Percentiles rank a stretch among this genome's conserved stretches.
These are phyloP conservation scores for Chironex yamaguchii DNA, from an alignment of 30 jellyfish, hydroid and myxozoan species.

Conservation along the genomic window DNA sequence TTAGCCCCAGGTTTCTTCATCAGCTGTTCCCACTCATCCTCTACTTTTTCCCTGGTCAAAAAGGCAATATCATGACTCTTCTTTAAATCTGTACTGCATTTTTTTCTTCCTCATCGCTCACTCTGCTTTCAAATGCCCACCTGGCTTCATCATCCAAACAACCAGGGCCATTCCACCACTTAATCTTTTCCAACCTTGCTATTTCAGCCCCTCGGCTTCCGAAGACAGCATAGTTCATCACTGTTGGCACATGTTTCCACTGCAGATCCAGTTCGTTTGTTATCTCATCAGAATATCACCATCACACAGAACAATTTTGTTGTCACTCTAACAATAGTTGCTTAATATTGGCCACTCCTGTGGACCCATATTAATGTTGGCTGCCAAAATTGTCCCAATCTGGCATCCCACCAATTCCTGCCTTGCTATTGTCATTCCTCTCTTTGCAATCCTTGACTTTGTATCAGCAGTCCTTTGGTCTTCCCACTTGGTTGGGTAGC, in stretches of 20 bases:
- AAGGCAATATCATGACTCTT: no score
- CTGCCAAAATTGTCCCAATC: conserved; percentile 59
- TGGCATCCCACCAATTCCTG: conserved; percentile 59
- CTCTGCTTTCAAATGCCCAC: conserved; percentile 35
- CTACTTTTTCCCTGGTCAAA: no score
- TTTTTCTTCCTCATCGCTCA: neutral
- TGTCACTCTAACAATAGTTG: conserved; percentile 53
- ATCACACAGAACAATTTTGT: conserved; percentile 19
- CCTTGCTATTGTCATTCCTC: conserved; percentile 56
- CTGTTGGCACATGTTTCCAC: conserved; percentile 4
- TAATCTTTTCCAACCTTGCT: conserved; percentile 19
- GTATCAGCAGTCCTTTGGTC: conserved; percentile 37
- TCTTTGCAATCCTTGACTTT: conserved; percentile 52
- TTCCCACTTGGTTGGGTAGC: conserved; percentile 23
- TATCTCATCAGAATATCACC: neutral
- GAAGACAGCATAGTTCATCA: neutral
- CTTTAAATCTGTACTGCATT: neutral
- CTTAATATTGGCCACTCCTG: conserved; percentile 37
- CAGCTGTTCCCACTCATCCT: no score
- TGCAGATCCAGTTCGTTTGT: conserved; percentile 11
- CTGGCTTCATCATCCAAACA: conserved; percentile 29
- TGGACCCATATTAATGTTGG: conserved; percentile 25
- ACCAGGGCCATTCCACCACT: conserved; percentile 55
- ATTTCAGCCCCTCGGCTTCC: conserved; percentile 40
- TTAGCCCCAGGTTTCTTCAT: no score